Evolutionary conservation across 2,888 invertebrate species (phyloP), one percentile per base, ranked within the genome.

Genomic region (Apotomis betuletana): DNA sequence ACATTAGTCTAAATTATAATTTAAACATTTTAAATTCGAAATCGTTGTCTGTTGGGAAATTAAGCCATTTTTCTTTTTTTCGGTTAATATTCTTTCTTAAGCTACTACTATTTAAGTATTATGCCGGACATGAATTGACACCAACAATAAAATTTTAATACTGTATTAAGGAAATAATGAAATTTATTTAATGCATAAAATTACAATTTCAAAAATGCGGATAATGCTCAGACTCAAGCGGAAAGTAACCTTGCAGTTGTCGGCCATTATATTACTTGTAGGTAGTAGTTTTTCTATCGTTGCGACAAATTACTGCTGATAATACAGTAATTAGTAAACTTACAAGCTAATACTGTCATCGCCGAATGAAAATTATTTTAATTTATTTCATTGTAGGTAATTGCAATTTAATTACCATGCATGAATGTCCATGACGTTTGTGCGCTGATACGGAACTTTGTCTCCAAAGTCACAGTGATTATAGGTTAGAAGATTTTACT

Each of bases 381-480:
- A 44, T 6, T 44, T 3, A 49, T 49, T 49, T 3, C 10, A 49
- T 9, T 9, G 41, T 9, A 49, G 9, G 27, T 64, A 64, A 64
- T 64, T 12, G 0, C 55, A 64, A 46, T 44, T 64, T 57, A 65
- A 46, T n/a, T 27, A n/a, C 55, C 55, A 46, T 65, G 46, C 27
- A 49, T 9, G 49, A 3, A 49, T 9, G 10, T 49, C 10, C 49
- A 49, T 49, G 49, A 10, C 49, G 49, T 49, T 0, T 49, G n/a
- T 15, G 15, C 10, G 36, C 3, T 46, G 55, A 62, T 62, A 13
- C 5, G n/a, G 27, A 12, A 46, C 27, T 4, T 54, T 8, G 3
- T 6, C 27, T 46, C 41, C n/a, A 65, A 64, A 65, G 55, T 44
- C 8, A 65, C 65, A n/a, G 64, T 44, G 15, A 55, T 64, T 44